Evolutionary conservation across 2,797 vertebrate genomes (phyloP), one percentile per base, ranked within the genome.

Genomic region (Microctenopoma stevenorrisi): DNA sequence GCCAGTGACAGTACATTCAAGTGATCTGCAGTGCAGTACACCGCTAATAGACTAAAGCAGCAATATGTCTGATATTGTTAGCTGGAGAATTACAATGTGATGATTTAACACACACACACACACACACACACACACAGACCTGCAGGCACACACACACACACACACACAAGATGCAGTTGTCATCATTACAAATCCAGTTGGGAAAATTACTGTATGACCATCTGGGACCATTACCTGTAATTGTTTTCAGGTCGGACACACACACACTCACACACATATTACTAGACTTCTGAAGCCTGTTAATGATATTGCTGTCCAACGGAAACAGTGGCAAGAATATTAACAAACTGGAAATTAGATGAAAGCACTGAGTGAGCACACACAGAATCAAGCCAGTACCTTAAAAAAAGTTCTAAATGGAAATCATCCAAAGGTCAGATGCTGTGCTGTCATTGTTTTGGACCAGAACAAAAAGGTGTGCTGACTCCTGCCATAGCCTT

Each of bases 191-290:
- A 68, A 75, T 48, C 48, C 52, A 71, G 62, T 56, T 8, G 22
- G 28, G 46, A 11, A 74, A 85, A 83, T 79, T 16, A 72, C 72
- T 47, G 30, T 62, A 48, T 68, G 55, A 61, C 64, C 69, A 63
- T 70, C 56, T 79, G 79, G 81, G 72, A 81, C 38, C 13, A 18
- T 37, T 74, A 22, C 33, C 51, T 74, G 40, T 78, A 69, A 76
- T 72, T 78, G 53, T 72, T 78, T 66, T 56, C 62, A 74, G 33
- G 7, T 49, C 73, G 26, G 14, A 59, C 53, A 60, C 51, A 59
- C 70, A 68, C n/a, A 16, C 44, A n/a, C 30, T 43, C 22, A 35
- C 35, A n/a, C 9, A 25, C 30, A 40, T 43, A 30, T 44, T 38
- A 28, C 33, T 44, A 40, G 53, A 52, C 15, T 47, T 50, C 16